Percentiles rank a stretch among this genome's conserved stretches.
phyloP scores from a whole-genome alignment of 2,113 vertebrate species.

The Ceratotherium simum region DNA sequence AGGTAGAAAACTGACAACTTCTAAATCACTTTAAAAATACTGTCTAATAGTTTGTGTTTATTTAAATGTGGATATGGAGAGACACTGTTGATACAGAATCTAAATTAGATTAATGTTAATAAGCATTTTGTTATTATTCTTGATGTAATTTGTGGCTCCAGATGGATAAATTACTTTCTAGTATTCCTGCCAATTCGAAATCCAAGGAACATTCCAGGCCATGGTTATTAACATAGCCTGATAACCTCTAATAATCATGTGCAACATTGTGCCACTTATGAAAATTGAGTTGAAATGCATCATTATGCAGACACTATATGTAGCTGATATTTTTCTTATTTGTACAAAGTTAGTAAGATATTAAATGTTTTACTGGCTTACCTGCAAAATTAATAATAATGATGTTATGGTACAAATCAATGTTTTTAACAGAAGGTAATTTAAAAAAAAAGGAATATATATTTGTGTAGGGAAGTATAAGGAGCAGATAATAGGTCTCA shows the following conservation, averaged over 20 bases:
- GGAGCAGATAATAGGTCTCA: background rate
- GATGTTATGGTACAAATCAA: background rate
- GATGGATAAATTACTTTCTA: background rate
- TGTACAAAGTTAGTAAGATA: background rate
- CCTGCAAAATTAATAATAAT: conserved; percentile 18
- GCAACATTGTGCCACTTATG: background rate
- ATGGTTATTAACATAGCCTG: conserved; percentile 7
- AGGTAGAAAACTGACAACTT: background rate
- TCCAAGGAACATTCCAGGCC: background rate
- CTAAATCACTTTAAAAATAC: background rate
- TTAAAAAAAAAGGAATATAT: background rate
- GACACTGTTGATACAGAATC: background rate
- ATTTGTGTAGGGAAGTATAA: background rate
- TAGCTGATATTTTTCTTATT: background rate
- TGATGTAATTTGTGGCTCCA: background rate
- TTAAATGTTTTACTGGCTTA: background rate
- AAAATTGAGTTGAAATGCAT: conserved; percentile 1
- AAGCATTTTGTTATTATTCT: conserved; percentile 8
- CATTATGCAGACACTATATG: background rate
- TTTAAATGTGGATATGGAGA: background rate
- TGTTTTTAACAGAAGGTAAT: background rate
- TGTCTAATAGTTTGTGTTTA: background rate
- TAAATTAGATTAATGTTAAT: conserved; percentile 36
- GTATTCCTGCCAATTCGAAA: background rate
- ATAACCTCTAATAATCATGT: background rate